A percentile compares a stretch with the other conserved stretches of the same genome.
phyloP scores from a whole-genome alignment of 2,797 vertebrate genomes.

The Percopsis omiscomaycus region DNA sequence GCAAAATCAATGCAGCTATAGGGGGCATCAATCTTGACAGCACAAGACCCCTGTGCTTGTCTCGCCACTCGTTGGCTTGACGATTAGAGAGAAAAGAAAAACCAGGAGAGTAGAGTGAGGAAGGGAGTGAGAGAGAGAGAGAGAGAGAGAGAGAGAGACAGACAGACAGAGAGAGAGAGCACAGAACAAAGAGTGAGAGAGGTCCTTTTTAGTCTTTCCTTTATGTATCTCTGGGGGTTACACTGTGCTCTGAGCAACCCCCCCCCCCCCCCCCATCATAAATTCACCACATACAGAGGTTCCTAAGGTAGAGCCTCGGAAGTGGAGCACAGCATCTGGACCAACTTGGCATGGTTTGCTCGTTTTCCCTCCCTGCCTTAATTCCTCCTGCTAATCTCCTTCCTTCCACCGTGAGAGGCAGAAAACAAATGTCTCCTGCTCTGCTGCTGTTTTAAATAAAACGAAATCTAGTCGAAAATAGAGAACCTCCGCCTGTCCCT shows the following conservation, averaged over 20 bases:
- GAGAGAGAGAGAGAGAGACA: constrained; percentile 9
- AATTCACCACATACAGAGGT: constrained; percentile 61
- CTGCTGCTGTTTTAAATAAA: constrained; percentile 33
- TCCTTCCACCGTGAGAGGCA: constrained; percentile 23
- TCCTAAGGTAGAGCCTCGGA: constrained; percentile 66
- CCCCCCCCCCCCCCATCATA: constrained; percentile 38
- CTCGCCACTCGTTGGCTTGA: constrained; percentile 56
- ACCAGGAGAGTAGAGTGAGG: neutral
- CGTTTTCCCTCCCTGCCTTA: constrained; percentile 33
- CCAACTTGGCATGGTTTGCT: constrained; percentile 47
- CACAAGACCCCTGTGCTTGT: constrained; percentile 68
- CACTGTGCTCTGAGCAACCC: constrained; percentile 61
- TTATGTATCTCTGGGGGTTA: constrained; percentile 55
- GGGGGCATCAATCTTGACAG: constrained; percentile 80
- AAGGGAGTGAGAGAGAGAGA: neutral
- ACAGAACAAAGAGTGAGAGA: constrained; percentile 29
- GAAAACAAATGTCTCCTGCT: constrained; percentile 22
- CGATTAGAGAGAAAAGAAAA: constrained; percentile 28
- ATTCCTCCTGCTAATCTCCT: constrained; percentile 40
- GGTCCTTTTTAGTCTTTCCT: constrained; percentile 62
- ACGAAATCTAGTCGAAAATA: constrained; percentile 23
- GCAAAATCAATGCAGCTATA: constrained; percentile 84
- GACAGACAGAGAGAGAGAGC: constrained; percentile 19
- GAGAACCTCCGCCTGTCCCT: constrained; percentile 30
- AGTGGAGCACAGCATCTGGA: constrained; percentile 59